Conservation (phyloP, 2,113 vertebrate species). For the Rissa tridactyla region DNA sequence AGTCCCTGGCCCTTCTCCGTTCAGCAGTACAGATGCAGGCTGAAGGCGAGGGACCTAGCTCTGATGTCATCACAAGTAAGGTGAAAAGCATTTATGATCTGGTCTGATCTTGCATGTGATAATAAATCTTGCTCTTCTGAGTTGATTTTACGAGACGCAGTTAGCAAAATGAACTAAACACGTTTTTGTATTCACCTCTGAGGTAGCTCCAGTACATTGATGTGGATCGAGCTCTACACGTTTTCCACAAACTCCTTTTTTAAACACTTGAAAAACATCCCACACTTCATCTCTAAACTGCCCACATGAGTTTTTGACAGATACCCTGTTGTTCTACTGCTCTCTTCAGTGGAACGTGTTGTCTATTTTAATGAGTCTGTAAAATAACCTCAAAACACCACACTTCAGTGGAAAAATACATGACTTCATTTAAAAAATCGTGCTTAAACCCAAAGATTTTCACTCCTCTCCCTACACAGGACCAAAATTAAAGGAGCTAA, state of each 20-base stretch:
- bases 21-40: background rate
- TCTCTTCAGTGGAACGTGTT: background rate
- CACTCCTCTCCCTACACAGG: background rate
- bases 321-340: background rate
- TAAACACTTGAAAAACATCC: background rate
- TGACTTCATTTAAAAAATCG: background rate
- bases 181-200: background rate
- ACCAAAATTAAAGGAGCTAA: background rate
- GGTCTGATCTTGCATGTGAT: background rate
- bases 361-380: background rate
- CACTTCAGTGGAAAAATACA: background rate
- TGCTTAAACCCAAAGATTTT: background rate
- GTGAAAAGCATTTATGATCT: background rate
- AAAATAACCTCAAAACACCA: background rate
- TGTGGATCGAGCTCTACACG: background rate
- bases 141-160: background rate
- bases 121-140: background rate
- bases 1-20: background rate
- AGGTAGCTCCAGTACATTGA: background rate
- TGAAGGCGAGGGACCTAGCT: background rate
- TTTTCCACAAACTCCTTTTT: background rate
- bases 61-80: background rate
- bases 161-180: background rate
- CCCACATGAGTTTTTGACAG: conserved; percentile 26
- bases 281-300: background rate